Base-by-base conservation (phyloP, 2,113 vertebrate species). In the Harpagus bidentatus region DNA sequence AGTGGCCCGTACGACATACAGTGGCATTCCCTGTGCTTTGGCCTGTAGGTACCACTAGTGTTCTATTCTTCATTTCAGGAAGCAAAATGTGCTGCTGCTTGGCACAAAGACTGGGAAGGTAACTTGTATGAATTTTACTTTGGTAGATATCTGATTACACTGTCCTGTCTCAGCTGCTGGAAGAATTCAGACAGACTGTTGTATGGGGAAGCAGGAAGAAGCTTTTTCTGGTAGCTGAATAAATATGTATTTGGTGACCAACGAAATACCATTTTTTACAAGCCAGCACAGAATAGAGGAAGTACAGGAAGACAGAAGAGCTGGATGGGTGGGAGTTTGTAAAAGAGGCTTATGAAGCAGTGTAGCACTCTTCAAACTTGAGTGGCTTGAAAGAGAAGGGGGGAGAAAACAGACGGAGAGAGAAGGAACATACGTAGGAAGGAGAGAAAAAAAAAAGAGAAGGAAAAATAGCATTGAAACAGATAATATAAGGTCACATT, bases 401-500 rank as follows among this genome's bases (percentile, higher is more conserved):
- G 45, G 55, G 69, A 95, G 83, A 91, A 95, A 95, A 88, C 88
- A 95, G 92, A 93, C 23, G 14, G 85, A 88, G 71, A 70, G 40
- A 86, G 77, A 93, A 84, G 89, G 93, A 96, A 96, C 86, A 79
- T 82, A 86, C 4, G 73, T 95, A 96, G 94, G 96, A 96, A 96
- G 91, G 73, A 96, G 93, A 89, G 56, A 40, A 94, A 93, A 95
- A 86, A 95, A 94, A 62, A 56, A 5, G 9, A 84, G 81, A 74
- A 76, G 47, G 83, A 92, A 96, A 95, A 95, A 71, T 74, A 93
- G 47, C 93, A 84, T 63, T 87, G 93, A 89, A 86, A 81, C 65
- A 82, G 95, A 92, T 95, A 95, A 95, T 92, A 50, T 45, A 96
- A 93, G 89, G 95, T 96, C 95, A 93, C 61, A 86, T 95, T 97